Conservation (phyloP, 2,113 vertebrate species). For the Rhynchomys soricoides region DNA sequence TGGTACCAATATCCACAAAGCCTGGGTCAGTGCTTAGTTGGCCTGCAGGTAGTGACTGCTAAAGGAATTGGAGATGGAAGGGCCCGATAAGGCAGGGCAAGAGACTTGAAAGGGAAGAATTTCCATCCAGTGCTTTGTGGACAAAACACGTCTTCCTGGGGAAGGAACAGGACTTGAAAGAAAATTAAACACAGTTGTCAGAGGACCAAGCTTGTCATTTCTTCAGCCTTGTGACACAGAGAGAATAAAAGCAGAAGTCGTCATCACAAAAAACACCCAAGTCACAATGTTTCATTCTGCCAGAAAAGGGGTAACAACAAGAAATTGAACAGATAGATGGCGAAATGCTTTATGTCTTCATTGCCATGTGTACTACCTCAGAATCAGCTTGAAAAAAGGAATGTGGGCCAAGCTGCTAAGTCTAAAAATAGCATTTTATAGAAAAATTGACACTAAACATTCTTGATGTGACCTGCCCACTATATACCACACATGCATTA, state of each 20-base stretch:
- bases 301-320: not conserved
- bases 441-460: not conserved
- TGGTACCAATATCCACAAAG: not conserved
- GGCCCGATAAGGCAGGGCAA: not conserved
- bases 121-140: not conserved
- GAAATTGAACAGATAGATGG: not conserved
- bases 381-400: not conserved
- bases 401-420: not conserved
- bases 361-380: not conserved
- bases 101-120: conserved; percentile 2
- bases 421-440: conserved; percentile 1
- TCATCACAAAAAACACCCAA: not conserved
- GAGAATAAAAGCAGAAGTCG: not conserved
- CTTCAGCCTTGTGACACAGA: not conserved
- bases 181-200: conserved; percentile 9
- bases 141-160: not conserved
- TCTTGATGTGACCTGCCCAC: not conserved
- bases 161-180: not conserved
- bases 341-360: not conserved
- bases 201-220: not conserved
- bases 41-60: conserved; percentile 4
- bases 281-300: not conserved
- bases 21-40: not conserved
- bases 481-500: not conserved
- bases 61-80: not conserved